A percentile compares a stretch with the other conserved stretches of the same genome.
These are phyloP conservation scores for Brachyistius frenatus DNA, from an alignment of 2,113 vertebrate genomes.

Conservation along the genomic window DNA sequence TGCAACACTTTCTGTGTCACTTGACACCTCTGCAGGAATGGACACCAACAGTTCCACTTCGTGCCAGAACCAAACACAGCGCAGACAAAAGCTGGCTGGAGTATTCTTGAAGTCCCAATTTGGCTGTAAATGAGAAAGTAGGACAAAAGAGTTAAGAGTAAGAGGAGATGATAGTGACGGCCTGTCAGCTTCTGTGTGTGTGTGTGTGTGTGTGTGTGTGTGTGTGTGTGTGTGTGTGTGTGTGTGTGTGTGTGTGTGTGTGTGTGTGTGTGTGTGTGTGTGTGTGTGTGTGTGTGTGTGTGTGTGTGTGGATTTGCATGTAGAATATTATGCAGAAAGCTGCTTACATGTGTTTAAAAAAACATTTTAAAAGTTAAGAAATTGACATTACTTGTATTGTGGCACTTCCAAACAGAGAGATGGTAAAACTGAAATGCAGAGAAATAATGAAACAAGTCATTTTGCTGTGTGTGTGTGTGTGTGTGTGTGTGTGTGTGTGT, in stretches of 20 bases:
- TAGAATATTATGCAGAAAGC: too few species aligned
- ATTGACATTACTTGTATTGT: conserved; percentile 17
- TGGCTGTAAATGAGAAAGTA: not conserved
- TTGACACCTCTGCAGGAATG: not conserved
- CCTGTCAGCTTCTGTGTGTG: not conserved
- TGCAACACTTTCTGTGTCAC: too few species aligned
- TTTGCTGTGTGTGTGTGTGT: conserved; percentile 12
- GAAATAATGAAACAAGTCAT: not conserved
- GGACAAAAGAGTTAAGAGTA: too few species aligned
- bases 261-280: too few species aligned
- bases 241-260: too few species aligned
- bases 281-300: too few species aligned
- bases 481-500: conserved; percentile 22
- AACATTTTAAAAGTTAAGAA: not conserved
- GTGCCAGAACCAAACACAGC: not conserved
- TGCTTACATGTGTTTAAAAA: too few species aligned
- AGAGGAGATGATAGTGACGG: not conserved
- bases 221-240: too few species aligned
- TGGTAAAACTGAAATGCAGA: not conserved
- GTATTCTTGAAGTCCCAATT: not conserved
- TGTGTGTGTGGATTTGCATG: too few species aligned
- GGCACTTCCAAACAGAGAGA: not conserved
- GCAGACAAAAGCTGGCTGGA: not conserved
- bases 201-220: too few species aligned
- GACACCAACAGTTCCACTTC: not conserved